Base-by-base conservation (phyloP, 2,888 invertebrate genomes). In the Actias luna region DNA sequence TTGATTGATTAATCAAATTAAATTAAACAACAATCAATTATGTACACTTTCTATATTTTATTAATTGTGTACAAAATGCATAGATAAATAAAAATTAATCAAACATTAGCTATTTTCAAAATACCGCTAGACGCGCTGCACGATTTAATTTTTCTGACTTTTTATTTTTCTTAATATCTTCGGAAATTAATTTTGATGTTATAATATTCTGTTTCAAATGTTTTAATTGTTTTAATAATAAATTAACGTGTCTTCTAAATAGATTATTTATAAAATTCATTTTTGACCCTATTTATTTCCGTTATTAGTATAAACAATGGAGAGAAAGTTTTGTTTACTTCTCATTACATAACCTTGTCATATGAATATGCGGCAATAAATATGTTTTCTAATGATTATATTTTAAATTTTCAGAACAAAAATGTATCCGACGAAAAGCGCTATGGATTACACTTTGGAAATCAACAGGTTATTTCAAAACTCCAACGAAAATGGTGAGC, bases 341-440 rank as follows among this genome's bases (percentile, higher is more conserved):
- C 25, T 50, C 46, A n/a, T 18, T 39, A 16, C 16, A 14, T 50
- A 50, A 42, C 35, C n/a, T 22, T 16, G 50, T 46, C 35, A 60
- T 25, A 60, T n/a, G n/a, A 64, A 76, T 67, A 70, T 68, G 64
- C 68, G 70, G 66, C 68, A 67, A 69, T 65, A 71, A 62, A 61
- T 67, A 62, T 60, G 39, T 60, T 42, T 62, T 60, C 69, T 66
- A 64, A 67, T 50, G 25, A 55, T 66, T 63, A 63, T 67, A 39
- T 67, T 75, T 58, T 66, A 70, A 69, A 50, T 25, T 76, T 77
- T 69, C 76, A 79, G 76, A 69, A 63, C 29, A 7, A 75, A 69
- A 65, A 89, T 89, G 89, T 83, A 81, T 67, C 85, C 87, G 22
- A 74, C 81, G 2, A 87, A 82, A 71, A 79, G 72, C 66, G 75